Evolutionary conservation across 2,113 vertebrate genomes (phyloP).

Genomic region (Mystacornis crossleyi): DNA sequence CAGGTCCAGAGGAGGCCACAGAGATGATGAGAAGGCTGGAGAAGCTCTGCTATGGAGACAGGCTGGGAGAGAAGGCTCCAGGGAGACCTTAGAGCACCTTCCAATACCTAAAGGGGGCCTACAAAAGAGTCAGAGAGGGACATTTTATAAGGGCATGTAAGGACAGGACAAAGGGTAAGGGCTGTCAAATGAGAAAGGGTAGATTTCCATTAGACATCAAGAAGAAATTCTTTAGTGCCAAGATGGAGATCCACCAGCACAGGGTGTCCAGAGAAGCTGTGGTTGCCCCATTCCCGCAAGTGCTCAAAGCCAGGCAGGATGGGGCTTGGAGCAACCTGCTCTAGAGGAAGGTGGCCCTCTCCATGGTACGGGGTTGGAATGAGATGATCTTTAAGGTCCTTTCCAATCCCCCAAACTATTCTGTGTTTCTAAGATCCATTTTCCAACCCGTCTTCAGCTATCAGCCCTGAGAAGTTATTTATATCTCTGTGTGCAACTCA

Average conservation of each 20-base stretch:
- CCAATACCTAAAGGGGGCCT: not conserved
- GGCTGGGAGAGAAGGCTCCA: not conserved
- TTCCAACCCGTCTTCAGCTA: not conserved
- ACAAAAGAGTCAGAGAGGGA: not conserved
- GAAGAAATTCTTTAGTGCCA: not conserved
- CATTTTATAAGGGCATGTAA: not conserved
- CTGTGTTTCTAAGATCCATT: not conserved
- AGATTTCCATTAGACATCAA: not conserved
- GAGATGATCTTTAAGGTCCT: not conserved
- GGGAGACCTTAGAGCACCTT: not conserved
- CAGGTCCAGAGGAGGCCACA: not conserved
- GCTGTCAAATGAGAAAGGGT: too few relatives aligned
- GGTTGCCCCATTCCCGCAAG: not conserved
- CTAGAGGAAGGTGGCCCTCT: not conserved
- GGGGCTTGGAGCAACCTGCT: not conserved
- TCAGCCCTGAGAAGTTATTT: not conserved
- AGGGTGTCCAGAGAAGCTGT: not conserved
- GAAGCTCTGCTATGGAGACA: not conserved
- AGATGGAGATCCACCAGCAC: not conserved
- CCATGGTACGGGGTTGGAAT: not conserved
- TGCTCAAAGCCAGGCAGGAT: not conserved
- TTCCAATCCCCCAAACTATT: not conserved
- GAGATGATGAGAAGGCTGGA: not conserved
- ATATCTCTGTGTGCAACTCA: not conserved
- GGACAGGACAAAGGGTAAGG: not conserved